These are phyloP conservation scores for Standfussiana lucernea DNA, from an alignment of 2,888 invertebrate genomes.

Conservation along the genomic window DNA sequence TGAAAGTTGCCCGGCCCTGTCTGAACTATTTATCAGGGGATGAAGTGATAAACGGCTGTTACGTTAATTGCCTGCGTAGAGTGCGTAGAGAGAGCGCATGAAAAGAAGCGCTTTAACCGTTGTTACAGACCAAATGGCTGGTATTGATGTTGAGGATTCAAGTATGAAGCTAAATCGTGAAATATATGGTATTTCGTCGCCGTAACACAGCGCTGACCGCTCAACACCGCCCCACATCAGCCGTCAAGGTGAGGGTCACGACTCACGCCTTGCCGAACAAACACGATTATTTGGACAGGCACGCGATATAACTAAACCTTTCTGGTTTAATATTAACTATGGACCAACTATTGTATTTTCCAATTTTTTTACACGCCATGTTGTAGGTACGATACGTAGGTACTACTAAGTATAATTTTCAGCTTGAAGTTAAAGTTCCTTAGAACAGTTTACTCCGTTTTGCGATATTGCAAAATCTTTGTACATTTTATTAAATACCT, in stretches of 20 bases:
- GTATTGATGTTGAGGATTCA: neutral
- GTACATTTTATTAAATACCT: slow-evolving; percentile 2
- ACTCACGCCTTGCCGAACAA: slow-evolving; percentile 22
- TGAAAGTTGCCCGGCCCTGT: neutral
- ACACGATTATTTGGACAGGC: slow-evolving; percentile 30
- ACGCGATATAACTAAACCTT: slow-evolving; percentile 41
- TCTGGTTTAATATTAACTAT: neutral
- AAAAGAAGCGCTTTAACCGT: neutral
- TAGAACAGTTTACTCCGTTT: neutral
- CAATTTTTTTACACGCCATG: neutral
- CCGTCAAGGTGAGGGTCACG: slow-evolving; percentile 61
- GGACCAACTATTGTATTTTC: neutral
- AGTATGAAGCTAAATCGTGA: neutral
- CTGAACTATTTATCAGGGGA: neutral
- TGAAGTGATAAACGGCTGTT: neutral
- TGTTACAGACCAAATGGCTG: neutral
- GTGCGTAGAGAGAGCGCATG: neutral
- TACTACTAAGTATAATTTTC: neutral
- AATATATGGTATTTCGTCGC: neutral
- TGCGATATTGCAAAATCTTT: neutral
- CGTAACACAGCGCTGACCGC: slow-evolving; percentile 24
- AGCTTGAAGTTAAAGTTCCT: neutral
- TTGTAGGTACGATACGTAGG: neutral
- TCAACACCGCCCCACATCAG: slow-evolving; percentile 37
- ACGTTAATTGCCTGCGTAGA: neutral